phyloP scores from a whole-genome alignment of 2,888 invertebrate species.

The Drosophila nr. medialis region DNA sequence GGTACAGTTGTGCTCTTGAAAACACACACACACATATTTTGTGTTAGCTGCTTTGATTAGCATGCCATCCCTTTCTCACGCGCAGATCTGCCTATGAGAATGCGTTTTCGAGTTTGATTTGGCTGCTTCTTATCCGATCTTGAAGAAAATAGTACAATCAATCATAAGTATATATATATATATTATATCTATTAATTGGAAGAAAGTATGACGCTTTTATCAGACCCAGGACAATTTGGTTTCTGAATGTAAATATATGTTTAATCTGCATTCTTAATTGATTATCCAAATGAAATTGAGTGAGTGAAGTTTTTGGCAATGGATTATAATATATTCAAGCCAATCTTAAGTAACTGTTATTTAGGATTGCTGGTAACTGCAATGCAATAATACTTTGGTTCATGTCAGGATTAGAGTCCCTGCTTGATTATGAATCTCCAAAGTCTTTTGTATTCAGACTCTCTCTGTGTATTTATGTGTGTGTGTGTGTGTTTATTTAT shows the following conservation, averaged over 20 bases:
- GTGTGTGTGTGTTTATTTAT: neutral
- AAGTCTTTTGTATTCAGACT: neutral
- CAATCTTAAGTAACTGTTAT: neutral
- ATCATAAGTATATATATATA: neutral
- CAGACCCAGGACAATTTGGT: neutral
- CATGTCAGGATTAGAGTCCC: neutral
- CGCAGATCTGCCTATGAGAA: neutral
- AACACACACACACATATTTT: too few relatives aligned
- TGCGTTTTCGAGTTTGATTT: too few relatives aligned
- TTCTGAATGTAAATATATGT: neutral
- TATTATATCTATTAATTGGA: neutral
- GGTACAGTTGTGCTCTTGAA: constrained; percentile 1
- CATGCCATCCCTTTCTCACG: neutral
- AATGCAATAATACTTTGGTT: neutral
- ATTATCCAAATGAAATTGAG: neutral
- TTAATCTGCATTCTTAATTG: neutral
- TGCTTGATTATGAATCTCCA: neutral
- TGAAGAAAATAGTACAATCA: neutral
- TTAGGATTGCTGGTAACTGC: neutral
- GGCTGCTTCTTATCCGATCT: neutral
- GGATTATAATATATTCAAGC: neutral
- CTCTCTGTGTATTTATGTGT: neutral
- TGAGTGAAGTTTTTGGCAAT: neutral
- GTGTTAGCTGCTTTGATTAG: too few relatives aligned
- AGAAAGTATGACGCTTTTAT: neutral